Evolutionary conservation across 2,797 vertebrate genomes (phyloP), one percentile per base, ranked within the genome.

Genomic region (Pantherophis alleghaniensis): DNA sequence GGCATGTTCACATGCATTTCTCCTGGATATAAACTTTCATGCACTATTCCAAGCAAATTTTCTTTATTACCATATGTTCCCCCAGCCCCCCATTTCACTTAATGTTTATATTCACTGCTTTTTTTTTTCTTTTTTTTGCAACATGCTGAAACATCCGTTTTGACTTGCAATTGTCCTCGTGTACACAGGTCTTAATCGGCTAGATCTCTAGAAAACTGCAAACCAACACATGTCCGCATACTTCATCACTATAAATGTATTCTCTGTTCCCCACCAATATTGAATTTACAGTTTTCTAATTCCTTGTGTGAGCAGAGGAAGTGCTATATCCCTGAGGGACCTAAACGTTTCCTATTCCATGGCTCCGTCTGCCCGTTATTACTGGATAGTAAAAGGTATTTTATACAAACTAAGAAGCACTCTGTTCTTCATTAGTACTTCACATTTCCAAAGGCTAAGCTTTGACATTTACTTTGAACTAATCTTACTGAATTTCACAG

Each of bases 401-500:
- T 22, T 83, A 86, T 59, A 53, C 20, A 51, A n/a, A 90, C n/a
- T 20, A 51, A 92, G 59, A 86, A 83, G 42, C 12, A 89, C 69
- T 51, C 47, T 53, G 22, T 56, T 86, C 57, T 86, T 61, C 56
- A 55, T 90, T 55, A 86, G n/a, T 60, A 32, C 20, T 24, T 90
- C 59, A 66, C 92, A 63, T 86, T 92, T 90, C 56, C 59, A 90
- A 90, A 66, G 88, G 92, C 47, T 56, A 86, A 90, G 59, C 88
- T 51, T n/a, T 86, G 69, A 60, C 88, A 93, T 92, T 90, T 56
- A 90, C 24, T 90, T 32, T 66, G 92, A 90, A 63, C 90, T 90
- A 93, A 90, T 88, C 86, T 22, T 55, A 47, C 53, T 47, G 63
- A 47, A 92, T 93, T 93, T 93, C 89, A 90, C 89, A 90, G 32